These are phyloP conservation scores for Corvus moneduloides DNA, from an alignment of 2,113 vertebrate species.

Conservation along the genomic window DNA sequence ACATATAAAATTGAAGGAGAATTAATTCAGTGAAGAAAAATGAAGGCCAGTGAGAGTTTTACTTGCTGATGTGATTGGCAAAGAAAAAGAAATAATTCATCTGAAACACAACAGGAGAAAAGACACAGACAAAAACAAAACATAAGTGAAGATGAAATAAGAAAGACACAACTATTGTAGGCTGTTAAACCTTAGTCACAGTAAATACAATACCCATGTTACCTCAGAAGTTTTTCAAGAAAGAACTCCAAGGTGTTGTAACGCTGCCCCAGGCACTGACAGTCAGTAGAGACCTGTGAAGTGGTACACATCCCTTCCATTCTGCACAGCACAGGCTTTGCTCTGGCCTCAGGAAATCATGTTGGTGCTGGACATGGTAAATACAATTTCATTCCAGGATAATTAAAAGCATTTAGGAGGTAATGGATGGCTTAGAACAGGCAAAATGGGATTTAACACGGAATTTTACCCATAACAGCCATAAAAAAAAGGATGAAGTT, in stretches of 20 bases:
- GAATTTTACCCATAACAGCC: neutral
- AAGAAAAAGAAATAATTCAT: neutral
- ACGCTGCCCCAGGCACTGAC: fast-evolving
- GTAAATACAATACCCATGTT: neutral
- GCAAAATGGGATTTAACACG: neutral
- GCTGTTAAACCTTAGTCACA: neutral
- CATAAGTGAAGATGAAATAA: neutral
- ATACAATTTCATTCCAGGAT: neutral
- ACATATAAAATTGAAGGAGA: neutral
- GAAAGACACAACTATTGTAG: neutral
- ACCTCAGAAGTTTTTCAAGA: neutral
- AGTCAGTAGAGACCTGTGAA: neutral
- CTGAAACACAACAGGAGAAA: neutral
- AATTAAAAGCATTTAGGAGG: neutral
- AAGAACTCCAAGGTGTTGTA: neutral
- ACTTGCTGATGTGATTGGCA: fast-evolving
- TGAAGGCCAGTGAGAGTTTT: neutral
- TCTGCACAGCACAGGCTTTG: neutral
- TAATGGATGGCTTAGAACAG: neutral
- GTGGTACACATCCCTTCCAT: neutral
- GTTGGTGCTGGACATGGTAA: neutral
- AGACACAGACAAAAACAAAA: neutral
- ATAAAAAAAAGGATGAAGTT: neutral
- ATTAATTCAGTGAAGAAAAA: neutral
- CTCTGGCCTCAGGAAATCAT: neutral